Evolutionary conservation across 1,140 invertebrate species (phyloP), one percentile per base, ranked within the genome.

Genomic region (Diabrotica undecimpunctata): DNA sequence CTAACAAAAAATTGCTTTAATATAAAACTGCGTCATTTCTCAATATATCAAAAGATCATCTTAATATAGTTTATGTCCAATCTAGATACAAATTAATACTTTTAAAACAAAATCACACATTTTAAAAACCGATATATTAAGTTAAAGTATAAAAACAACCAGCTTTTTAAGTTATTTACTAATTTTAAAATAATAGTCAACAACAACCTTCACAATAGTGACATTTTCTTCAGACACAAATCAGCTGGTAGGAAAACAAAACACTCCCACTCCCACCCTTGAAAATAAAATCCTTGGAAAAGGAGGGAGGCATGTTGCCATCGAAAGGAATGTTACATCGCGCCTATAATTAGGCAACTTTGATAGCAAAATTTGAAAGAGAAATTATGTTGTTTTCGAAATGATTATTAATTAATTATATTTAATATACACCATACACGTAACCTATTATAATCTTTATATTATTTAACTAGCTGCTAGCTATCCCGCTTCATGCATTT

Each of bases 151-250:
- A 46, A 46, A 46, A 46, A 10, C 41, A 46, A 46, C n/a, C n/a
- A 46, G n/a, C 6, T 46, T 46, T 46, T 46, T 46, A 46, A 46
- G 25, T 25, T 46, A 46, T 46, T 46, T 10, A 46, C 8, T 46
- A n/a, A n/a, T 46, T 46, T 46, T 46, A 46, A 46, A 46, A 46
- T 46, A 46, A 46, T 46, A 46, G n/a, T 46, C 41, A 46, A 46
- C 41, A 46, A 46, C 41, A 46, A 46, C 41, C 41, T 46, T 46
- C 41, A 46, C 41, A 46, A 46, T 46, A 10, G n/a, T 46, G 41
- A 46, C 41, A 46, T 46, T 46, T 46, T 5, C 41, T 10, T 6
- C 41, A 46, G 41, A 46, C 41, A 46, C 41, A 46, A 46, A 46
- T 46, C 41, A 46, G 41, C 41, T 46, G 41, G 41, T 46, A 10